Percentiles rank a stretch among this genome's conserved stretches.
Evolutionary conservation across 2,888 invertebrate genomes (phyloP).

Genomic region (Morpho deidamia): DNA sequence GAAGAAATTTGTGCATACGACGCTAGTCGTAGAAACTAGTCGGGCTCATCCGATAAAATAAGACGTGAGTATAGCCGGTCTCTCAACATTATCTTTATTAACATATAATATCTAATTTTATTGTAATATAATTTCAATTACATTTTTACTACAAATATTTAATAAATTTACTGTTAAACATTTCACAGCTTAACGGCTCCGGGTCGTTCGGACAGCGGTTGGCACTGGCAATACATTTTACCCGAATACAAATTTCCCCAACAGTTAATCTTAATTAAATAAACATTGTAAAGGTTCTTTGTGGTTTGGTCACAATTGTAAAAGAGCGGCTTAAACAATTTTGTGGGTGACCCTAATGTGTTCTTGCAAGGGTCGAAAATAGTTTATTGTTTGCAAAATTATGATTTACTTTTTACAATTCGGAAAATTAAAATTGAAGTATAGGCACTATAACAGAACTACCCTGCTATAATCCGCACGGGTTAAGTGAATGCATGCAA

Average conservation of each 20-base stretch:
- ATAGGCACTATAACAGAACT: too few species aligned
- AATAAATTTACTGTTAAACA: constrained; percentile 9
- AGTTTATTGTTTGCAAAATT: constrained; percentile 10
- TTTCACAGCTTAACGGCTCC: constrained; percentile 6
- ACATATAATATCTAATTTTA: too few species aligned
- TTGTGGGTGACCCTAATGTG: neutral
- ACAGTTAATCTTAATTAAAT: constrained; percentile 61
- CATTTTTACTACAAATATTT: neutral
- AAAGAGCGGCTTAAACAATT: constrained; percentile 12
- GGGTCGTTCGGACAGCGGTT: constrained; percentile 25
- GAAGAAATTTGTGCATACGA: too few species aligned
- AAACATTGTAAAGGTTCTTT: constrained; percentile 40
- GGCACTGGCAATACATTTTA: constrained; percentile 31
- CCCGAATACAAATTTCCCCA: constrained; percentile 33
- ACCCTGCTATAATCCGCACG: too few species aligned
- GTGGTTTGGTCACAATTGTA: constrained; percentile 20
- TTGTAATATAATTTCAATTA: too few species aligned
- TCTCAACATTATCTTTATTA: too few species aligned
- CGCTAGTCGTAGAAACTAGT: too few species aligned
- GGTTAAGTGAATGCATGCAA: too few species aligned
- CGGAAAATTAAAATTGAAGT: neutral
- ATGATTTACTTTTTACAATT: neutral
- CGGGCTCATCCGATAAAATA: too few species aligned
- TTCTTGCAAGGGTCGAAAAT: neutral
- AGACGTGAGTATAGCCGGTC: too few species aligned